Percentiles rank a stretch among this genome's conserved stretches.
Conservation (phyloP, 1,140 invertebrate genomes). For the Chelonus insularis region DNA sequence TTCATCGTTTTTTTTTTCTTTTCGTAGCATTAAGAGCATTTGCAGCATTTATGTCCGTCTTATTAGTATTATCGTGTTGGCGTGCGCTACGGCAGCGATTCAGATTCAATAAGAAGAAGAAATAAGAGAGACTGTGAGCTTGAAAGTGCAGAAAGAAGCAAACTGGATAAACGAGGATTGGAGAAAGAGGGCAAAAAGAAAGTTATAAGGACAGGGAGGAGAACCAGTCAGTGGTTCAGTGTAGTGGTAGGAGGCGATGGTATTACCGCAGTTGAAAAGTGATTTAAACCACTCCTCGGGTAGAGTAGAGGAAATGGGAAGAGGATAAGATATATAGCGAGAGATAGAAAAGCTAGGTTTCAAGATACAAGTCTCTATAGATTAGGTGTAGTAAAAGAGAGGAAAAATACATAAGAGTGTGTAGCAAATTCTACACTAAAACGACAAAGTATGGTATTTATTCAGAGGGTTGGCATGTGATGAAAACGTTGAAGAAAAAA, state of each 20-base stretch:
- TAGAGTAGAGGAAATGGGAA: not conserved
- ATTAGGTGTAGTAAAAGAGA: no score
- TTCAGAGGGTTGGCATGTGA: conserved; percentile 33
- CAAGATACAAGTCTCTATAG: no score
- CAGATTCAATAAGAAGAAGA: conserved; percentile 26
- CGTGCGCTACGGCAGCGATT: no score
- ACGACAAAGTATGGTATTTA: conserved; percentile 34
- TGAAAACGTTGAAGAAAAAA: conserved; percentile 23
- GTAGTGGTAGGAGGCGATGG: conserved; percentile 13
- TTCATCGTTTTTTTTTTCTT: no score
- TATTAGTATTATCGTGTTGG: no score
- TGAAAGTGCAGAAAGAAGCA: not conserved
- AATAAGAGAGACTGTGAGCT: not conserved
- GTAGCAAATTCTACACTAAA: no score
- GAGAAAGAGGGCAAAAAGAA: not conserved
- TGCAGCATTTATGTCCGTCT: no score
- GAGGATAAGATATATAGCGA: conserved; percentile 5
- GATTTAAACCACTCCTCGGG: conserved; percentile 34
- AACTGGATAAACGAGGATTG: not conserved
- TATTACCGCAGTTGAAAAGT: conserved; percentile 32
- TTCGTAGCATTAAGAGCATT: no score
- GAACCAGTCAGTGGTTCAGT: not conserved
- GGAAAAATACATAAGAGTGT: no score
- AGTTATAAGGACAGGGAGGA: conserved; percentile 9
- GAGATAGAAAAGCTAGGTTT: not conserved